phyloP scores from a whole-genome alignment of 2,113 vertebrate species.

The Drymodes brunneopygia region DNA sequence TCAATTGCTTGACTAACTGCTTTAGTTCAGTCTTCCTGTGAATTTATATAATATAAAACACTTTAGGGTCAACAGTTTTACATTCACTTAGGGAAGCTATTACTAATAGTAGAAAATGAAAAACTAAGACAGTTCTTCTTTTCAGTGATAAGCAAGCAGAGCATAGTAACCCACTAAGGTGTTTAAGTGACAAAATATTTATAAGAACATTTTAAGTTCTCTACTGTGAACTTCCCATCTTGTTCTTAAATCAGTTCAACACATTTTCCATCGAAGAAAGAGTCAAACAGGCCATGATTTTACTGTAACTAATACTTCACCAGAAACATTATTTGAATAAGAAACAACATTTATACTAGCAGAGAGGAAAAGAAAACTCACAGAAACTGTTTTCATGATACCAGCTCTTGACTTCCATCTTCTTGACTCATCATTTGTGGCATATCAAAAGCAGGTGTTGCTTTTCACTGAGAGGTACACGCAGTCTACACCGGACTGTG shows the following conservation, averaged over 20 bases:
- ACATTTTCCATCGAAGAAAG: not conserved
- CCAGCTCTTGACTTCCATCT: not conserved
- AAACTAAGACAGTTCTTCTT: not conserved
- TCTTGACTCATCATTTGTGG: not conserved
- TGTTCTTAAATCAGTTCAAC: not conserved
- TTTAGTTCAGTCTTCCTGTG: not conserved
- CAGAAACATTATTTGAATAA: not conserved
- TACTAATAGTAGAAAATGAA: not conserved
- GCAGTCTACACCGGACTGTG: not conserved
- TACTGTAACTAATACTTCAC: not conserved
- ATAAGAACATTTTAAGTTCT: not conserved
- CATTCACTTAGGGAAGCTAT: not conserved
- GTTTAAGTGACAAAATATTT: constrained; percentile 11
- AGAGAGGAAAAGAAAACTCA: not conserved
- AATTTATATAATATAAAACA: not conserved
- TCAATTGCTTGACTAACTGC: not conserved
- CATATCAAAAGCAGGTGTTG: not conserved
- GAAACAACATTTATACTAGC: not conserved
- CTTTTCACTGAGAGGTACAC: not conserved
- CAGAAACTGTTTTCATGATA: not conserved
- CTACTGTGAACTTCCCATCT: not conserved
- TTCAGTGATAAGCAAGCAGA: not conserved
- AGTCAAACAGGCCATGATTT: not conserved
- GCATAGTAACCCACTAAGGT: not conserved
- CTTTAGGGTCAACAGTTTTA: not conserved